phyloP scores from a whole-genome alignment of 2,797 vertebrate genomes.

The Xenops minutus region DNA sequence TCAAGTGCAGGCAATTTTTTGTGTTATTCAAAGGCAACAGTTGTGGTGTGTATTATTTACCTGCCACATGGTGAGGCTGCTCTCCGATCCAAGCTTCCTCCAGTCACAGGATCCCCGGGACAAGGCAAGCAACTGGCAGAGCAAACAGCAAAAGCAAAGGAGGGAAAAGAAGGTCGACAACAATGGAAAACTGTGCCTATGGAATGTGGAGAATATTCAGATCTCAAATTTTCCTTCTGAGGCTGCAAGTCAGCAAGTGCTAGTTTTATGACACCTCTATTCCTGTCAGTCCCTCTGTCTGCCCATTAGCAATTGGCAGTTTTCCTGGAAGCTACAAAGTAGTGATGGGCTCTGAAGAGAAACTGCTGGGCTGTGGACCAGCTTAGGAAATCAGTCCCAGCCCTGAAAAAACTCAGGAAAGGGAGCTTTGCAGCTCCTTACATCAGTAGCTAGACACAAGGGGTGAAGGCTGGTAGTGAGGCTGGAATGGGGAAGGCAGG shows the following conservation, averaged over 20 bases:
- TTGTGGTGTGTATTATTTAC: neutral
- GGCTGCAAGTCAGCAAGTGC: neutral
- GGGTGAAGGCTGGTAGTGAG: neutral
- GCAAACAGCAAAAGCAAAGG: rapidly evolving
- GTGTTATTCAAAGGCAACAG: neutral
- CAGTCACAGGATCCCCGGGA: neutral
- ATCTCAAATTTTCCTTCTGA: neutral
- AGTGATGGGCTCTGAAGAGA: neutral
- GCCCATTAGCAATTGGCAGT: neutral
- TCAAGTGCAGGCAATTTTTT: neutral
- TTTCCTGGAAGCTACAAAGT: neutral
- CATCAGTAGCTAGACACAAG: rapidly evolving
- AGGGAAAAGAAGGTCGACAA: neutral
- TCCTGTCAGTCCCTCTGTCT: rapidly evolving
- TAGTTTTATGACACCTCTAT: neutral
- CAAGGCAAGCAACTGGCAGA: neutral
- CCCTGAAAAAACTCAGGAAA: neutral
- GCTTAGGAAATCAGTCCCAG: neutral
- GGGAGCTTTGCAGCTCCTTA: neutral
- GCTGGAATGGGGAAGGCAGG: neutral
- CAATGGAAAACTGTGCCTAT: rapidly evolving
- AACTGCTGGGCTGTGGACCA: neutral
- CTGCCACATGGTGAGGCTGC: neutral
- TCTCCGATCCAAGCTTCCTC: rapidly evolving
- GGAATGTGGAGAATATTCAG: neutral